Evolutionary conservation across 2,113 vertebrate species (phyloP), one percentile per base, ranked within the genome.

Genomic region (Tonatia bakeri): DNA sequence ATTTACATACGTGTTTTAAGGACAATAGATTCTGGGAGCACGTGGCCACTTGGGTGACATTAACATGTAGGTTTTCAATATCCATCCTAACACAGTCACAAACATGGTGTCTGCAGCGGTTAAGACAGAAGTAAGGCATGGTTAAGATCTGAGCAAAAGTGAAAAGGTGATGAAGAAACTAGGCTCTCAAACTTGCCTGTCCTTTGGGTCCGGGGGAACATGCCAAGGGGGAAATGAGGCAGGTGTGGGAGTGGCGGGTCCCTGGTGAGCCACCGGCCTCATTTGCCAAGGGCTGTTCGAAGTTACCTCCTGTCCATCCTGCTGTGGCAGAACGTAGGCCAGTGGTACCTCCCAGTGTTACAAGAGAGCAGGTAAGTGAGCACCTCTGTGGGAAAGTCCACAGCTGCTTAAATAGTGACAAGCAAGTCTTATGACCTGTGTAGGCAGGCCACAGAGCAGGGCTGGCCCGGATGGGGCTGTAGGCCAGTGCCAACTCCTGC

Each of bases 51-150:
- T 52, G 36, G 16, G 5, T 43, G 72, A 50, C 5, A 3, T 70
- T 59, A 3, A 8, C 3, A 1, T 40, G 19, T 67, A 28, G 17
- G 5, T 50, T 36, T 43, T 28, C 56, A 17, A 0, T 47, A 19
- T 11, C 10, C 22, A 28, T 31, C 56, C 14, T 38, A 45, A 31
- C 17, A 0, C 3, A 9, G 24, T n/a, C 61, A 36, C 43, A 1
- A 3, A 20, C 1, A 0, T 1, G 7, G 6, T 17, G 0, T 3
- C 0, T 11, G 7, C 3, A 19, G 19, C 52, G 38, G 20, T 31
- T 70, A 38, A 28, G 72, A 64, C 5, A 33, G 56, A 69, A 47
- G 56, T 20, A 69, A 47, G 56, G 16, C 3, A 5, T 15, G 56
- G 17, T 14, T 38, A 56, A 59, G 52, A 31, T 12, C 9, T 28